Conservation (phyloP, 2,888 invertebrate species). For the Miltochrista miniata region DNA sequence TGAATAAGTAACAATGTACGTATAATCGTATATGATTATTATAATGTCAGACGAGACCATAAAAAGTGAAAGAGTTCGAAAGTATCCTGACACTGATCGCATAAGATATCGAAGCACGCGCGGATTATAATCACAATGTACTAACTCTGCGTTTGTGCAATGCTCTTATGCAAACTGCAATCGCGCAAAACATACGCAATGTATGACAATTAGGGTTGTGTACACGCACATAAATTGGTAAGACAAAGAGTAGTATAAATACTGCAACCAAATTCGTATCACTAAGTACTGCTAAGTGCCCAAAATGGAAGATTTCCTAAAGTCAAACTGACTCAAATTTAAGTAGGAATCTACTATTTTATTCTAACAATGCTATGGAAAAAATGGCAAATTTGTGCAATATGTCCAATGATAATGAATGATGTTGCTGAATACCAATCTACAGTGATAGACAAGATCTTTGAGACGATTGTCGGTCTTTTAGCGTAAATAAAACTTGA, state of each 20-base stretch:
- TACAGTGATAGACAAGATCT: too few relatives aligned
- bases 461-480: too few relatives aligned
- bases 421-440: too few relatives aligned
- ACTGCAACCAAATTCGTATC: not conserved
- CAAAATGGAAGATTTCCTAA: too few relatives aligned
- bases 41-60: constrained; percentile 10
- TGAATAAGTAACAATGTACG: not conserved
- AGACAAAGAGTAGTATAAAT: not conserved
- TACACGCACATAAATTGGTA: not conserved
- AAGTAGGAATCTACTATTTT: too few relatives aligned
- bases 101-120: constrained; percentile 70
- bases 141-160: constrained; percentile 72
- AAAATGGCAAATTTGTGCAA: too few relatives aligned
- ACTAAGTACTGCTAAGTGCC: too few relatives aligned
- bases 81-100: constrained; percentile 62
- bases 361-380: too few relatives aligned
- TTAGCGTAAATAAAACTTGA: too few relatives aligned
- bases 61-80: constrained; percentile 69
- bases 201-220: constrained; percentile 44
- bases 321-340: too few relatives aligned
- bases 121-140: constrained; percentile 71
- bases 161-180: constrained; percentile 74
- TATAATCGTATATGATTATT: not conserved
- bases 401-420: too few relatives aligned
- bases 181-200: constrained; percentile 68